Percentiles rank a stretch among this genome's conserved stretches.
Conservation (phyloP, 2,797 vertebrate species). For the Falco berigora region DNA sequence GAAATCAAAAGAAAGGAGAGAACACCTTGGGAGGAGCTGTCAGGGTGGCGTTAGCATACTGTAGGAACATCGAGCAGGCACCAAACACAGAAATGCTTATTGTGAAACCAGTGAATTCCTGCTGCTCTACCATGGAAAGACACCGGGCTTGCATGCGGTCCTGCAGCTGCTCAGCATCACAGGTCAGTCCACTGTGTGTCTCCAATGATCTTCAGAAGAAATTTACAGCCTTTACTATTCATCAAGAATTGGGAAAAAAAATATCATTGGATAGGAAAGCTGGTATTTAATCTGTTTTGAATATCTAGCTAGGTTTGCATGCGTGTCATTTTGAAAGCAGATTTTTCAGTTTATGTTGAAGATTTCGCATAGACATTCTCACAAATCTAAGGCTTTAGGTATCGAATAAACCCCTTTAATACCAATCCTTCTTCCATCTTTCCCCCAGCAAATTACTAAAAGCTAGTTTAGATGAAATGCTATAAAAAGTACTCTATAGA, state of each 20-base stretch:
- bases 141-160: fast-evolving
- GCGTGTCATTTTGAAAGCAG: not conserved
- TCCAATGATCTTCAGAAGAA: not conserved
- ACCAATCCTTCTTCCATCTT: not conserved
- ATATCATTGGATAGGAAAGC: not conserved
- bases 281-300: not conserved
- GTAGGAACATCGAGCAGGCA: fast-evolving
- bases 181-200: not conserved
- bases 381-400: not conserved
- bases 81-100: not conserved
- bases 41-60: not conserved
- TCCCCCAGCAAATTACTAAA: not conserved
- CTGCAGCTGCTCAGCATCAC: not conserved
- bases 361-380: not conserved
- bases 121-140: not conserved
- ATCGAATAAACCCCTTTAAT: not conserved
- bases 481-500: not conserved
- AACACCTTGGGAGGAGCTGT: not conserved
- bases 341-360: not conserved
- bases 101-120: not conserved
- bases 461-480: not conserved
- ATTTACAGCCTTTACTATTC: not conserved
- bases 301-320: not conserved
- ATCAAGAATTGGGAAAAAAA: not conserved
- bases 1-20: not conserved